Percentiles rank a stretch among this genome's conserved stretches.
These are phyloP conservation scores for Romanogobio albipinnatus DNA, from an alignment of 2,113 vertebrate species.

Conservation along the genomic window DNA sequence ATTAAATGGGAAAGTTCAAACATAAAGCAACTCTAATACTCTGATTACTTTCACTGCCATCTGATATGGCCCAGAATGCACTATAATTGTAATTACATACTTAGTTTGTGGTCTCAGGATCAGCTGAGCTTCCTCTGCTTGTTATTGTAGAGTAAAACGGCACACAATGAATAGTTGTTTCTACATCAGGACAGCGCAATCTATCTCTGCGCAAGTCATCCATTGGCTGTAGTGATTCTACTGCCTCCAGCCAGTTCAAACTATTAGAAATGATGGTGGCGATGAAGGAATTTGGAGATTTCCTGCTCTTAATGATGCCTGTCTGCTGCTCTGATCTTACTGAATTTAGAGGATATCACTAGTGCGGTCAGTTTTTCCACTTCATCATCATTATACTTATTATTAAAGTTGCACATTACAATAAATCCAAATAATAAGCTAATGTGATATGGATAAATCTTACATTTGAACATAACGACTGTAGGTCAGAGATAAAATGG, in stretches of 20 bases:
- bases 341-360: not conserved
- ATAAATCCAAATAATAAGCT: not conserved
- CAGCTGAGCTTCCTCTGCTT: constrained; percentile 9
- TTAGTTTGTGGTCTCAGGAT: not conserved
- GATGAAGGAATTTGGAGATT: constrained; percentile 6
- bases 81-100: not conserved
- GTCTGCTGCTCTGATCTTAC: not conserved
- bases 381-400: not conserved
- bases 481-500: not conserved
- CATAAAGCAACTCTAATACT: not conserved
- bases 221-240: not conserved
- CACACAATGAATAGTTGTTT: not conserved
- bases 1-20: not conserved
- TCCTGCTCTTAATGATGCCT: not conserved
- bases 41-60: constrained; percentile 16
- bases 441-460: not conserved
- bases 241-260: constrained; percentile 3
- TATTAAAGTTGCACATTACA: not conserved
- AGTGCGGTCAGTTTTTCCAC: not conserved
- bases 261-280: not conserved
- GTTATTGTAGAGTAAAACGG: not conserved
- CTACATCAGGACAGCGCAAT: not conserved
- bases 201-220: no score
- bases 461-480: no score
- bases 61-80: constrained; percentile 12